Percentiles rank a stretch among this genome's conserved stretches.
Evolutionary conservation across 2,113 vertebrate genomes (phyloP).

Genomic region (Bostrychus sinensis): DNA sequence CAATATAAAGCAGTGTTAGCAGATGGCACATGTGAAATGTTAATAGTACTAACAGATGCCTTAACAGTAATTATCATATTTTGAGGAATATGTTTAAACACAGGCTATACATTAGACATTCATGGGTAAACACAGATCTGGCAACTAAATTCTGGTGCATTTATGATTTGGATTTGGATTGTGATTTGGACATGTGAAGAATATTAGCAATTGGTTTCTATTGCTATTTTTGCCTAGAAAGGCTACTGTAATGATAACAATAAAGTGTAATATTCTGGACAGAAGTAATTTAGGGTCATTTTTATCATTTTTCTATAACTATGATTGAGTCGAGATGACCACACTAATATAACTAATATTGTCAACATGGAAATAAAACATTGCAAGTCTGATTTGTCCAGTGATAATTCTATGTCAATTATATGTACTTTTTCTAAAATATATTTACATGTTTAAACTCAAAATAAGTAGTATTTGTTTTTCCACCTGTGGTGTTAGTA

Average conservation of each 20-base stretch:
- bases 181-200: neutral
- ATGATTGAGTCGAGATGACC: neutral
- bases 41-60: conserved; percentile 4
- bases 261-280: neutral
- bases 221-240: neutral
- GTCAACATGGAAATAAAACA: neutral
- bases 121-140: conserved; percentile 1
- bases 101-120: conserved; percentile 3
- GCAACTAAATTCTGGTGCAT: neutral
- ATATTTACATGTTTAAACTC: no score
- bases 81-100: conserved; percentile 4
- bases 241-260: neutral
- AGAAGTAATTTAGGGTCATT: neutral
- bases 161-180: neutral
- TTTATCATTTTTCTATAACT: neutral
- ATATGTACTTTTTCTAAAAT: no score
- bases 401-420: no score
- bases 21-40: conserved; percentile 7
- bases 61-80: conserved; percentile 9
- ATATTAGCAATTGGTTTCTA: no score
- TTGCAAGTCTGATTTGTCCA: no score
- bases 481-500: no score
- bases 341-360: neutral
- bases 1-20: conserved; percentile 6
- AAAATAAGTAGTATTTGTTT: no score